Evolutionary conservation across 2,888 invertebrate genomes (phyloP).

Genomic region (Graphium colonna): DNA sequence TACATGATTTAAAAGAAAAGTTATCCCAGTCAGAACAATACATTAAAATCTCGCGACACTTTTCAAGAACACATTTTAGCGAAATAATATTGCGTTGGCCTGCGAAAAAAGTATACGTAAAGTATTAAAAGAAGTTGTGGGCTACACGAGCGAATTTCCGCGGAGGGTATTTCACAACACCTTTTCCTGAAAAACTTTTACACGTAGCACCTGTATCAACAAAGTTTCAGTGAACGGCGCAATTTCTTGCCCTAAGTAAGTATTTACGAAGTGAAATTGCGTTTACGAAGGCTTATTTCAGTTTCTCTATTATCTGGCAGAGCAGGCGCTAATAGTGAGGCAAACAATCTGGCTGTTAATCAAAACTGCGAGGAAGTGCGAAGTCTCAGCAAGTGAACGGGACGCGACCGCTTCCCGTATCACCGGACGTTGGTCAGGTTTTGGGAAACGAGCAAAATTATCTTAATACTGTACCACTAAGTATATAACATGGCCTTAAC

Average conservation of each 20-base stretch:
- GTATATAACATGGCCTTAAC: too few relatives aligned
- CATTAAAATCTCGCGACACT: background rate
- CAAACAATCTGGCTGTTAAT: constrained; percentile 34
- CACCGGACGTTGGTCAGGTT: background rate
- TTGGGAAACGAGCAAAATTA: too few relatives aligned
- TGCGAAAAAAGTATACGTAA: background rate
- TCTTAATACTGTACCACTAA: too few relatives aligned
- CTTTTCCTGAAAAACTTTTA: background rate
- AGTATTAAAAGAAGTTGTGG: background rate
- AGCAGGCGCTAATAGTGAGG: constrained; percentile 29
- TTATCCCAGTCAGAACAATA: background rate
- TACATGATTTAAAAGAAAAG: too few relatives aligned
- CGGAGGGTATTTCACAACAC: background rate
- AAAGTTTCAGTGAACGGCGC: constrained; percentile 15
- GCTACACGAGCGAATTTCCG: background rate
- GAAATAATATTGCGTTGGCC: background rate
- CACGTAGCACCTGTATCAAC: constrained; percentile 2
- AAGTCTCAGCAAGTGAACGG: constrained; percentile 24
- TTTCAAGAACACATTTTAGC: background rate
- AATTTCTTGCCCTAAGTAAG: constrained; percentile 30
- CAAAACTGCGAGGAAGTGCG: constrained; percentile 33
- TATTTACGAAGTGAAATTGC: constrained; percentile 42
- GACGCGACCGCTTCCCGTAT: constrained; percentile 4
- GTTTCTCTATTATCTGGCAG: constrained; percentile 32
- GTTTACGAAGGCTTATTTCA: constrained; percentile 35